These are phyloP conservation scores for Balaeniceps rex DNA, from an alignment of 2,113 vertebrate genomes.

Conservation along the genomic window DNA sequence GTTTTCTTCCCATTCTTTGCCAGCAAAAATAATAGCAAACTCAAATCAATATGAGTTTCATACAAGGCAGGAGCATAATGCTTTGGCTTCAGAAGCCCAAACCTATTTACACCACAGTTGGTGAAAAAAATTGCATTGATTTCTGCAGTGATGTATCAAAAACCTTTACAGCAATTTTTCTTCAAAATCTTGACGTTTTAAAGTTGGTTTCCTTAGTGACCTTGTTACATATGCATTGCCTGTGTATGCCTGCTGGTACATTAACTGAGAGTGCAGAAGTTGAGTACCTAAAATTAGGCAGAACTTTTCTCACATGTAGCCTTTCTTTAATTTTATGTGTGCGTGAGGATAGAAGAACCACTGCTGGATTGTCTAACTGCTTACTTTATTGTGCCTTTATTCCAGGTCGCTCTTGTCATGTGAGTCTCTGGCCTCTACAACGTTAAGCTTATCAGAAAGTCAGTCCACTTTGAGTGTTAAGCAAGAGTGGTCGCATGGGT, in stretches of 20 bases:
- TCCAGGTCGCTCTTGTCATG: constrained; percentile 83
- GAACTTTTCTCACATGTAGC: not conserved
- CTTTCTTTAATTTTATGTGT: not conserved
- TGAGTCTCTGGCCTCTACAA: constrained; percentile 85
- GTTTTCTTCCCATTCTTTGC: not conserved
- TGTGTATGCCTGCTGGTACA: not conserved
- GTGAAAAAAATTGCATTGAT: not conserved
- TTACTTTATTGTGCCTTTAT: constrained; percentile 33
- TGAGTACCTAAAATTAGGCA: not conserved
- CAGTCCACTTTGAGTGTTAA: constrained; percentile 82
- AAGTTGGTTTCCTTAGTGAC: not conserved
- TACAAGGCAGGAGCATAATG: not conserved
- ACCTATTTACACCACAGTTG: not conserved
- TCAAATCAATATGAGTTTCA: not conserved
- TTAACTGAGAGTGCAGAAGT: not conserved
- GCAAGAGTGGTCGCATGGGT: constrained; percentile 85
- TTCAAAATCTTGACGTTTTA: not conserved
- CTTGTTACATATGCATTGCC: not conserved
- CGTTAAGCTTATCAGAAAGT: constrained; percentile 84
- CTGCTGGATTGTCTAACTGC: not conserved
- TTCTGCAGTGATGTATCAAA: not conserved
- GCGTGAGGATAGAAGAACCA: not conserved
- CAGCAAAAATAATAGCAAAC: not conserved
- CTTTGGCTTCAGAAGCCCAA: not conserved
- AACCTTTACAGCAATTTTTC: not conserved